Evolutionary conservation across 37 sponge, comb jelly and placozoan species (phyloP), one percentile per base, ranked within the genome.

Genomic region (Beroe ovata): DNA sequence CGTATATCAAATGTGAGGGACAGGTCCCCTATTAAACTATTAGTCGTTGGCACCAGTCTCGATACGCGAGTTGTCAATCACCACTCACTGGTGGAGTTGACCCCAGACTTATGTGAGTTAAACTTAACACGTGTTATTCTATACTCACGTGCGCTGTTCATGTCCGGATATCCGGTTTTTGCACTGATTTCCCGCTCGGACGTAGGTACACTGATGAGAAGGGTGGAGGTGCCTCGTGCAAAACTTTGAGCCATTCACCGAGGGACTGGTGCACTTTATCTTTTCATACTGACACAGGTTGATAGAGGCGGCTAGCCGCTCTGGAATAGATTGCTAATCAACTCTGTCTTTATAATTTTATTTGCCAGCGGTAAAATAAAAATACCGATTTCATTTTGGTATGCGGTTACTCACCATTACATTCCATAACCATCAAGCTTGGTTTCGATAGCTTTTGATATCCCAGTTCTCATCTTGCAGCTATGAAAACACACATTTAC

Each of bases 261-360:
- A 42, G 22, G 84, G 54, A 1, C 38, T 42, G 11, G 47, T 42
- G 28, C 84, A 77, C 23, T 42, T 39, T 2, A 66, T 66, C 54
- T 77, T 77, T 35, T 77, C 84, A 41, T 77, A 77, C 84, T 77
- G 84, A 77, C 84, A 77, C 84, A 42, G 47, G 41, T 77, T 77
- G 47, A 35, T 23, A 62, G 63, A 25, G 14, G 69, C 36, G 69
- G 69, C 69, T 77, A 77, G n/a, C 84, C 84, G 84, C 84, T 77
- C 84, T 77, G 54, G 20, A 77, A 66, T 62, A 62, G 21, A 6
- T 14, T n/a, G 21, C 20, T 62, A 62, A 25, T 62, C 29, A 62
- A 62, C 4, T n/a, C 63, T n/a, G 6, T 47, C 54, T 16, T 47
- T 16, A 47, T 11, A 47, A 16, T 6, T 11, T 11, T 47, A 47